Conservation (phyloP, 2,888 invertebrate species). For the Zhuqinia jingwanae region DNA sequence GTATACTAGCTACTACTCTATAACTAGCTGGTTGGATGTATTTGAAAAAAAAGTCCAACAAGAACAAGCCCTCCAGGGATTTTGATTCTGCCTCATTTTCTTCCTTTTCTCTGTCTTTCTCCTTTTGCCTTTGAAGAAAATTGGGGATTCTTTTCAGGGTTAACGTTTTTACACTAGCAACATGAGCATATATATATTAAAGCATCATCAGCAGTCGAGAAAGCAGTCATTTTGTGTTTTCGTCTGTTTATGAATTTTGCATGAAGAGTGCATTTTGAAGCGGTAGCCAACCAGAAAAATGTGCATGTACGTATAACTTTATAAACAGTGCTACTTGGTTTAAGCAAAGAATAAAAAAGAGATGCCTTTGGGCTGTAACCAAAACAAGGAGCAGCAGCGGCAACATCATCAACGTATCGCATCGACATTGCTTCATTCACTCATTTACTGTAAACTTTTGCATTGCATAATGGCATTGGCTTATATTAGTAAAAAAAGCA, state of each 20-base stretch:
- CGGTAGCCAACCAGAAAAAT: too few relatives aligned
- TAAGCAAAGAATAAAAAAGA: neutral
- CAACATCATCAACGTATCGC: neutral
- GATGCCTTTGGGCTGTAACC: neutral
- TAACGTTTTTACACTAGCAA: constrained; percentile 5
- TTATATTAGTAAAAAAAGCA: too few relatives aligned
- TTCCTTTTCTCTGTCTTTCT: neutral
- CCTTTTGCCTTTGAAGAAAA: constrained; percentile 34
- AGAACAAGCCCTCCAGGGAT: constrained; percentile 38
- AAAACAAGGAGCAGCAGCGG: neutral
- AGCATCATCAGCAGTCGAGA: neutral
- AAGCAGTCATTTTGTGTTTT: neutral
- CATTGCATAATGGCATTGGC: too few relatives aligned
- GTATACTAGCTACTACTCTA: too few relatives aligned
- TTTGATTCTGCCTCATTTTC: constrained; percentile 40
- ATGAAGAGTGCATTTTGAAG: constrained; percentile 26
- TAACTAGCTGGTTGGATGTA: neutral
- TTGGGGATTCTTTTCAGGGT: constrained; percentile 21
- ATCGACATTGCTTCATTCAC: neutral
- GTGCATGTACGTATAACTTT: too few relatives aligned
- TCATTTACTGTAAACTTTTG: neutral
- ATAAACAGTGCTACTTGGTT: constrained; percentile 9
- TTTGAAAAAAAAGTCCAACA: too few relatives aligned
- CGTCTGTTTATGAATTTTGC: constrained; percentile 44
- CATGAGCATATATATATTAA: too few relatives aligned